Evolutionary conservation across 2,113 vertebrate genomes (phyloP).

Genomic region (Antechinus stuartii): DNA sequence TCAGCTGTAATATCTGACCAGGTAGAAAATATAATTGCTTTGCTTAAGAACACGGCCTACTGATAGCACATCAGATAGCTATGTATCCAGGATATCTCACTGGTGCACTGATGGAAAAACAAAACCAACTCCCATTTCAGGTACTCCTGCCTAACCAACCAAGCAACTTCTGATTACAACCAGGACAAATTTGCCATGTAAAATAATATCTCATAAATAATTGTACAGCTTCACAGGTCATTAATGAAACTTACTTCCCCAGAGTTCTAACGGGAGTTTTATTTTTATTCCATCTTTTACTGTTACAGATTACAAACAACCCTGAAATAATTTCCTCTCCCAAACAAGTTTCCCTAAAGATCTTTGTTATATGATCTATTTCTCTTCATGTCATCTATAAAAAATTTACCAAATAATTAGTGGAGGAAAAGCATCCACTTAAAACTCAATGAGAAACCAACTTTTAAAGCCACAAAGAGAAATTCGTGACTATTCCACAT

Average conservation of each 20-base stretch:
- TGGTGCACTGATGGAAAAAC: conserved; percentile 6
- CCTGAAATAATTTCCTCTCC: background rate
- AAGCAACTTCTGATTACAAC: conserved; percentile 3
- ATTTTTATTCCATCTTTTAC: conserved; percentile 13
- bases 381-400: background rate
- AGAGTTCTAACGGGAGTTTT: conserved; percentile 32
- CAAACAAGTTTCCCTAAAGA: background rate
- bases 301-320: background rate
- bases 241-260: conserved; percentile 34
- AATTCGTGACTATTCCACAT: background rate
- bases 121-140: background rate
- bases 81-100: conserved; percentile 20
- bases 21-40: conserved; percentile 40
- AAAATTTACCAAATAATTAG: background rate
- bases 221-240: conserved; percentile 11
- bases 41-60: background rate
- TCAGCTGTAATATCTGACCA: conserved; percentile 16
- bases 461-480: background rate
- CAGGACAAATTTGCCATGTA: conserved; percentile 3
- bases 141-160: conserved; percentile 23
- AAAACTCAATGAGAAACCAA: conserved; percentile 21
- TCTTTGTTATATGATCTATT: conserved; percentile 16
- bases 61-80: background rate
- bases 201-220: conserved; percentile 37
- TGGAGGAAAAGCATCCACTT: background rate